Conservation (phyloP, 1,140 invertebrate species). For the Andrena cerasifolii region DNA sequence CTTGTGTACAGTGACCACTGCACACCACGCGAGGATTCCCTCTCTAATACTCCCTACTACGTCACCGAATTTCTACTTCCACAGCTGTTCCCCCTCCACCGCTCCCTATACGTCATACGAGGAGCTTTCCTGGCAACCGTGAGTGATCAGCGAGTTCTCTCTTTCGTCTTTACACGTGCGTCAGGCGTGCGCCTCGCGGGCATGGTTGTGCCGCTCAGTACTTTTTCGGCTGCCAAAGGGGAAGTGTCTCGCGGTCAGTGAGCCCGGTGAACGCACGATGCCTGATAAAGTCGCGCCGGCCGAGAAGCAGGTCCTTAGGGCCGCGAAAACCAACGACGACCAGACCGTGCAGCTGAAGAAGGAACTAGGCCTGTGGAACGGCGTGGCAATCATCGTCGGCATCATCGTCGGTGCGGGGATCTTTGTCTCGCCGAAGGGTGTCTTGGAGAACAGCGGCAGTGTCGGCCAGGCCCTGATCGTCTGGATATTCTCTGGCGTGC, state of each 20-base stretch:
- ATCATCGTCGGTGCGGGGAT: conserved; percentile 96
- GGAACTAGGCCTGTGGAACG: conserved; percentile 91
- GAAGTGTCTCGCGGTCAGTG: not conserved
- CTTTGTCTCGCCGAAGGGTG: conserved; percentile 98
- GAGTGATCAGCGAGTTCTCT: too few relatives aligned
- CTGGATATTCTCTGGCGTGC: conserved; percentile 93
- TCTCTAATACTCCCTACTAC: too few relatives aligned
- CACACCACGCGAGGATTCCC: too few relatives aligned
- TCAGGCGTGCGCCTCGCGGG: conserved; percentile 9
- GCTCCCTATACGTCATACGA: too few relatives aligned
- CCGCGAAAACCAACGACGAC: not conserved
- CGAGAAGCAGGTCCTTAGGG: conserved; percentile 44
- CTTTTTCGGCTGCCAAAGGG: conserved; percentile 10
- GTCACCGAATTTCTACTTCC: too few relatives aligned
- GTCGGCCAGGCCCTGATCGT: conserved; percentile 93
- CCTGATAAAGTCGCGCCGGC: conserved; percentile 62
- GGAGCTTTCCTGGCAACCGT: too few relatives aligned
- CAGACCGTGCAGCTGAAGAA: conserved; percentile 89
- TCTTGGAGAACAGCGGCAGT: conserved; percentile 93
- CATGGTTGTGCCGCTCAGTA: conserved; percentile 18
- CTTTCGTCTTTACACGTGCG: conserved; percentile 39
- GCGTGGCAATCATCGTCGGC: conserved; percentile 93
- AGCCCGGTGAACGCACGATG: conserved; percentile 19
- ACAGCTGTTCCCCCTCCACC: too few relatives aligned
- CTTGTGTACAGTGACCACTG: too few relatives aligned